Evolutionary conservation across 2,888 invertebrate species (phyloP).

Genomic region (Noctua pronuba): DNA sequence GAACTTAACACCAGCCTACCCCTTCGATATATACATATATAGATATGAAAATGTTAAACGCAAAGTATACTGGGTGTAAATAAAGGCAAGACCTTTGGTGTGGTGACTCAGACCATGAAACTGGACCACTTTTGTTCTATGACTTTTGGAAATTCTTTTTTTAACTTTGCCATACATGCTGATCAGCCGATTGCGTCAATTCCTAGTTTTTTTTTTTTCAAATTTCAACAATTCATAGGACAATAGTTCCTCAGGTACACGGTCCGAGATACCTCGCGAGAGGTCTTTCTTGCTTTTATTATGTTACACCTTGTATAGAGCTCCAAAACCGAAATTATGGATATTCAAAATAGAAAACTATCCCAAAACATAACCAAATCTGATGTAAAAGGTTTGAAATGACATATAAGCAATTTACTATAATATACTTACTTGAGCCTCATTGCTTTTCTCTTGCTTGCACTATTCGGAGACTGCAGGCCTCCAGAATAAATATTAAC

Average conservation of each 20-base stretch:
- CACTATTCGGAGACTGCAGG: constrained; percentile 91
- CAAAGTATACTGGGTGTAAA: too few species aligned
- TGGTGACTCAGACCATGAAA: too few species aligned
- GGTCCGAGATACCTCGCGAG: neutral
- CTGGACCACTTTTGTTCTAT: too few species aligned
- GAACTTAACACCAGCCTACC: neutral
- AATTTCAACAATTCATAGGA: neutral
- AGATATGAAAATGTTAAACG: too few species aligned
- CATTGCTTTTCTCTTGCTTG: constrained; percentile 90
- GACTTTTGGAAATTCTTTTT: too few species aligned
- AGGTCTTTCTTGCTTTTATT: too few species aligned
- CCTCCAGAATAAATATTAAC: constrained; percentile 91
- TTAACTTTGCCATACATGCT: too few species aligned
- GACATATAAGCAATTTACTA: neutral
- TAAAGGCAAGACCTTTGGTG: too few species aligned
- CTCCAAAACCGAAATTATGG: neutral
- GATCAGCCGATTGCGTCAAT: too few species aligned
- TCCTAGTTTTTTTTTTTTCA: too few species aligned
- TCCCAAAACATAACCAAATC: neutral
- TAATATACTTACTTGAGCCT: constrained; percentile 88
- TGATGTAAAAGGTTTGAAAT: neutral
- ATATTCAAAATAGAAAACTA: neutral
- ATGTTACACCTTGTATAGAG: neutral
- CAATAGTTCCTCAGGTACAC: neutral
- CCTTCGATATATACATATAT: too few species aligned